phyloP scores from a whole-genome alignment of 2,888 invertebrate genomes.

The Altica lythri region DNA sequence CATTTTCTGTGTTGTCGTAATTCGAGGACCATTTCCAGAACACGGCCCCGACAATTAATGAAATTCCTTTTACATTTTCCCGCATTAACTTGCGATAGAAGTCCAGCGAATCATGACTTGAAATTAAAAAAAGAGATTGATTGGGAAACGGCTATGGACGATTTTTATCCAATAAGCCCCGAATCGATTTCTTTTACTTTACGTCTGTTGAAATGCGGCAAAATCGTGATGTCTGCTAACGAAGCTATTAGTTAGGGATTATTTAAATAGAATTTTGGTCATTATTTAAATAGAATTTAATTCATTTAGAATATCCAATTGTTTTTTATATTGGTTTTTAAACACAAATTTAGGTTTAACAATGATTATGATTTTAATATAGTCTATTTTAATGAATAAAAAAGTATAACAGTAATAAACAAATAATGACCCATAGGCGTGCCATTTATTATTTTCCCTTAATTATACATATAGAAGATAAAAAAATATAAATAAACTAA shows the following conservation, averaged over 20 bases:
- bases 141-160: not conserved
- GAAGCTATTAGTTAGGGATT: slow-evolving; percentile 4
- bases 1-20: too few relatives aligned
- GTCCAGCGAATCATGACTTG: not conserved
- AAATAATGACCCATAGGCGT: too few relatives aligned
- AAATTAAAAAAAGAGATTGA: slow-evolving; percentile 9
- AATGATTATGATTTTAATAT: too few relatives aligned
- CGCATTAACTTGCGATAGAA: slow-evolving; percentile 6
- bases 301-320: too few relatives aligned
- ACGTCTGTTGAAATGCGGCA: not conserved
- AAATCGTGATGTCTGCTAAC: slow-evolving; percentile 5
- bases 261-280: not conserved
- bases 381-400: too few relatives aligned
- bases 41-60: slow-evolving; percentile 7
- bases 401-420: too few relatives aligned
- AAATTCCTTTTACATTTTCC: slow-evolving; percentile 11
- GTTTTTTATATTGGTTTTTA: too few relatives aligned
- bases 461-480: too few relatives aligned
- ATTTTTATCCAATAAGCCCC: slow-evolving; percentile 7
- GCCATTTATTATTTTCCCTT: too few relatives aligned
- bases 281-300: not conserved
- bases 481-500: too few relatives aligned
- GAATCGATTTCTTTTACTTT: slow-evolving; percentile 2
- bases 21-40: not conserved
- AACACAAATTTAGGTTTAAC: too few relatives aligned